A percentile compares a stretch with the other conserved stretches of the same genome.
Evolutionary conservation across 53 echinoderm and acorn worm species (phyloP).

Genomic region (Stichopus horrens): DNA sequence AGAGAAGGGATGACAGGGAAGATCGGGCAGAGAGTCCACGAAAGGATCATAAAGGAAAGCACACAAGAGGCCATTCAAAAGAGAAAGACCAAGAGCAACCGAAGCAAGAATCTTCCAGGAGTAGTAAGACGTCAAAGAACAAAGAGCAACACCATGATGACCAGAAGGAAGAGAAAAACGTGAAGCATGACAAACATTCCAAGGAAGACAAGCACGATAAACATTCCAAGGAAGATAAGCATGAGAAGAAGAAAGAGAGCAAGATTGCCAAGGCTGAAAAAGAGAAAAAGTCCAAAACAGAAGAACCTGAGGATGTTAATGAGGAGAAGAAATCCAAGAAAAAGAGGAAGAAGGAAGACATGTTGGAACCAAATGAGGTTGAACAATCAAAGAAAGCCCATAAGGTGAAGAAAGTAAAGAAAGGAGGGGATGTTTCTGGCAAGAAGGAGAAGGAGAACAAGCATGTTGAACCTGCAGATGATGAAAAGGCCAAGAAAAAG

Average conservation of each 20-base stretch:
- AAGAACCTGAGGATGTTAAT: conserved; percentile 43
- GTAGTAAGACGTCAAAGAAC: conserved; percentile 13
- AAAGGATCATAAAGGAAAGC: conserved; percentile 9
- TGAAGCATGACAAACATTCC: conserved; percentile 42
- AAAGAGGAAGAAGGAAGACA: conserved; percentile 55
- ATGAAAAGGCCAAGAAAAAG: conserved; percentile 59
- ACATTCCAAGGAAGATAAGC: conserved; percentile 51
- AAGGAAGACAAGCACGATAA: conserved; percentile 25
- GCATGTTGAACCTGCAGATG: conserved; percentile 32
- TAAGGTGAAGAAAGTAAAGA: conserved; percentile 62
- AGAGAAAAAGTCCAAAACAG: conserved; percentile 27
- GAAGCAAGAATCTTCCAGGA: background rate
- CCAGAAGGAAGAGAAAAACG: background rate
- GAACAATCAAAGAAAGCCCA: conserved; percentile 51
- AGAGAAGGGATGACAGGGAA: conserved; percentile 29
- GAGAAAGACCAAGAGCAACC: conserved; percentile 28
- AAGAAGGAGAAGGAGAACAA: conserved; percentile 58
- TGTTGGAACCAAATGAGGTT: conserved; percentile 32
- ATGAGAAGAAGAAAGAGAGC: conserved; percentile 46
- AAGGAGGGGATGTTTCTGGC: conserved; percentile 32
- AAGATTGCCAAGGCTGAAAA: conserved; percentile 35
- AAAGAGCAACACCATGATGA: conserved; percentile 15
- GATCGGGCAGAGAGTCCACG: conserved; percentile 13
- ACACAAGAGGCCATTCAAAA: conserved; percentile 8
- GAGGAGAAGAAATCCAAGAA: conserved; percentile 46